These are phyloP conservation scores for Leuciscus waleckii DNA, from an alignment of 2,797 vertebrate genomes.

Conservation along the genomic window DNA sequence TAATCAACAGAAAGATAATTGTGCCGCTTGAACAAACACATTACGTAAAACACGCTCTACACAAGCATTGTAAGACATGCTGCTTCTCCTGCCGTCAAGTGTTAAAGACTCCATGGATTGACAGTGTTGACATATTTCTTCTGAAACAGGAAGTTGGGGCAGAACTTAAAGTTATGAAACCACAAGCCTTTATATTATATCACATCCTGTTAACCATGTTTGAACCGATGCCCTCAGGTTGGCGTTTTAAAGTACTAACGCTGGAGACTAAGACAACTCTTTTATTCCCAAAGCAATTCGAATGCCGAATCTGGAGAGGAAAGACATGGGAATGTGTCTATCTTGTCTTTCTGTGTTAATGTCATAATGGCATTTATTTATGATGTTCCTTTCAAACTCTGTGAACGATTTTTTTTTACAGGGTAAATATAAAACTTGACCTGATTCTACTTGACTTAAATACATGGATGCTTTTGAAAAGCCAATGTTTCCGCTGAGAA, in stretches of 20 bases:
- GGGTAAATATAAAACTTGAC: slow-evolving; percentile 38
- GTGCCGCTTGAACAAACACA: background rate
- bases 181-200: background rate
- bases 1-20: slow-evolving; percentile 51
- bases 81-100: background rate
- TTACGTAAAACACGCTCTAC: slow-evolving; percentile 59
- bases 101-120: background rate
- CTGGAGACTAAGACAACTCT: background rate
- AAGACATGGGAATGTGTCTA: background rate
- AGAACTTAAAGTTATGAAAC: too few species aligned
- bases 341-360: background rate
- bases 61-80: background rate
- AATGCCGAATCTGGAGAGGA: background rate
- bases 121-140: background rate
- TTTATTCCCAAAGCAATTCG: slow-evolving; percentile 28
- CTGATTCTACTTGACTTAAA: background rate
- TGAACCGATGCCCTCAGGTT: slow-evolving; percentile 25
- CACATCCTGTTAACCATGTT: slow-evolving; percentile 29
- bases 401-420: background rate
- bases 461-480: background rate
- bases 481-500: background rate
- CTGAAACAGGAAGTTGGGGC: background rate
- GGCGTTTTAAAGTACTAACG: background rate
- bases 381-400: slow-evolving; percentile 12
- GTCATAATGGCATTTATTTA: slow-evolving; percentile 10